These are phyloP conservation scores for Cataglyphis hispanica DNA, from an alignment of 1,140 invertebrate species.

Conservation along the genomic window DNA sequence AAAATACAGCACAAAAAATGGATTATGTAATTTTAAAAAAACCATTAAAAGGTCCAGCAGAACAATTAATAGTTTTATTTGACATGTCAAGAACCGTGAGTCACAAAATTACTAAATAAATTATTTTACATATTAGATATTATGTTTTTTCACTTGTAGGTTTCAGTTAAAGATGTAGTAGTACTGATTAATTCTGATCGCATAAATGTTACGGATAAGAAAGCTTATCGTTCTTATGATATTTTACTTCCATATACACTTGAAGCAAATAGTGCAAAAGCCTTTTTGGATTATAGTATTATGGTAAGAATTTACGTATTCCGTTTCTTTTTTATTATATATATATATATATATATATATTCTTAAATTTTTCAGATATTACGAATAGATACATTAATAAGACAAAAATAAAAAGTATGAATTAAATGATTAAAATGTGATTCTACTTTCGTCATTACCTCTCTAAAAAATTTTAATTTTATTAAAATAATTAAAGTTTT, in stretches of 20 bases:
- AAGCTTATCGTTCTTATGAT: constrained; percentile 89
- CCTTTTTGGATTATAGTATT: constrained; percentile 88
- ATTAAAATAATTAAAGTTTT: constrained; percentile 39
- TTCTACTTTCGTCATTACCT: constrained; percentile 6
- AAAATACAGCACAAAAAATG: constrained; percentile 57
- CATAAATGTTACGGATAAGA: constrained; percentile 89
- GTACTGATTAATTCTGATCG: constrained; percentile 91
- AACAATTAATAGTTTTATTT: constrained; percentile 87
- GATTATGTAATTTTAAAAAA: constrained; percentile 85
- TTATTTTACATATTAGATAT: not conserved
- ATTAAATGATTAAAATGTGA: constrained; percentile 32
- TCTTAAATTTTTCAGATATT: constrained; percentile 80
- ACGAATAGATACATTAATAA: constrained; percentile 75
- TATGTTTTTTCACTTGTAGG: constrained; percentile 83
- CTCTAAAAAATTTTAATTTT: not conserved
- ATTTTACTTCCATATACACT: constrained; percentile 90
- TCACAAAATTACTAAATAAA: constrained; percentile 56
- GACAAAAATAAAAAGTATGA: constrained; percentile 6
- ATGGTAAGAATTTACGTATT: constrained; percentile 86
- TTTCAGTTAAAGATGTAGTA: constrained; percentile 88
- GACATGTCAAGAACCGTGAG: constrained; percentile 87
- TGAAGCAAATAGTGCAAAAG: constrained; percentile 87
- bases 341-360: not conserved
- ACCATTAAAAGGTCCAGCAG: constrained; percentile 83
- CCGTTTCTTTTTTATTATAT: not conserved